phyloP scores from a whole-genome alignment of 2,797 vertebrate genomes.

The Morus bassanus region DNA sequence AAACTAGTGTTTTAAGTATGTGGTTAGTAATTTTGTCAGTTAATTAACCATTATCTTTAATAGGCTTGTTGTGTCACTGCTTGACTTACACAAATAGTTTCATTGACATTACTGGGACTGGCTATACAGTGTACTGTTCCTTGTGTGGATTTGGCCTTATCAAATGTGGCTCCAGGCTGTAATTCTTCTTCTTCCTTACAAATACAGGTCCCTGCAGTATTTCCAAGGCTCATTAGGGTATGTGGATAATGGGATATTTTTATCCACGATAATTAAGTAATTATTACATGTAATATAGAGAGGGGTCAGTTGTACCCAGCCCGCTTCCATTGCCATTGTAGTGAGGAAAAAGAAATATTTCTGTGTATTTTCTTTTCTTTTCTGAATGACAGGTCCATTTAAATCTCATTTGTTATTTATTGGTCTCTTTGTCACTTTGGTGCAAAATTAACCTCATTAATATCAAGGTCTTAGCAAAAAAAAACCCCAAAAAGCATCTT shows the following conservation, averaged over 20 bases:
- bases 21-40: neutral
- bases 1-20: neutral
- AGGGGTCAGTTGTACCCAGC: neutral
- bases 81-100: neutral
- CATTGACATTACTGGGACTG: neutral
- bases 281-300: neutral
- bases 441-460: neutral
- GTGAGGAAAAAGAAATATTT: neutral
- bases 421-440: neutral
- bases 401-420: neutral
- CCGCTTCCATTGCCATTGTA: neutral
- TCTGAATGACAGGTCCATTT: neutral
- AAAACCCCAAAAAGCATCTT: no score
- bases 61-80: neutral
- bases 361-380: neutral
- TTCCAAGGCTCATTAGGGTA: constrained; percentile 15
- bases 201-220: neutral
- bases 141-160: neutral
- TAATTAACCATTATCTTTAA: constrained; percentile 20
- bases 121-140: neutral
- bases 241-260: constrained; percentile 32
- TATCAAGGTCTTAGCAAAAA: neutral
- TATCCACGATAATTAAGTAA: constrained; percentile 3
- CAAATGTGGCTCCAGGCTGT: neutral
- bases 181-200: neutral